Percentiles rank a stretch among this genome's conserved stretches.
Conservation (phyloP, 2,113 vertebrate species). For the Dasyurus viverrinus region DNA sequence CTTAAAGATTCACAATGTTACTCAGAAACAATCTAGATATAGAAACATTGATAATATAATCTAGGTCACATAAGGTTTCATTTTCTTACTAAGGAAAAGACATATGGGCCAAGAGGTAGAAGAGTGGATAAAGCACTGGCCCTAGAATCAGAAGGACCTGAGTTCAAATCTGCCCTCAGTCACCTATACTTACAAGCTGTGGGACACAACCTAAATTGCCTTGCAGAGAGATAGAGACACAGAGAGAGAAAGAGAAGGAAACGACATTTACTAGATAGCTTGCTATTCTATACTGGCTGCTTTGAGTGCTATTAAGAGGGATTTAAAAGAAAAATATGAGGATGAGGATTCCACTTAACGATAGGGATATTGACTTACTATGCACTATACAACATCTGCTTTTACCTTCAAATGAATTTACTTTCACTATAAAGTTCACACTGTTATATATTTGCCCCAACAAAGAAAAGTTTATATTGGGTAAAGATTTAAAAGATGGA, state of each 20-base stretch:
- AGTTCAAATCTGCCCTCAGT: too few relatives aligned
- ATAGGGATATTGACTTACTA: neutral
- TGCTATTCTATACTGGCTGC: neutral
- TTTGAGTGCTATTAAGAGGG: neutral
- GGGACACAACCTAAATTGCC: too few relatives aligned
- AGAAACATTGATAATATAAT: neutral
- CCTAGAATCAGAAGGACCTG: too few relatives aligned
- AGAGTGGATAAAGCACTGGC: too few relatives aligned
- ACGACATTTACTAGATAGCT: neutral
- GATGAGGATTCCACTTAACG: neutral
- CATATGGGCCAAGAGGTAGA: too few relatives aligned
- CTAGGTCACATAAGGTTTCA: slow-evolving; percentile 13
- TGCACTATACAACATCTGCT: neutral
- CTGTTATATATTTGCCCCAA: neutral
- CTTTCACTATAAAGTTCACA: neutral
- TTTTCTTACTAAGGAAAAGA: slow-evolving; percentile 9
- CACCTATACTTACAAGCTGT: too few relatives aligned
- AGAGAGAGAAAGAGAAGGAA: neutral
- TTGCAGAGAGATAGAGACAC: too few relatives aligned
- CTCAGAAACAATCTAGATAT: neutral
- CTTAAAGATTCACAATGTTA: neutral
- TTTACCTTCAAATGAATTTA: slow-evolving; percentile 34
- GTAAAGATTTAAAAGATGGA: neutral
- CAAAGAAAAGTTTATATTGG: neutral
- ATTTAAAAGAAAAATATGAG: neutral